Evolutionary conservation across 1,140 invertebrate genomes (phyloP).

Genomic region (Microplitis demolitor): DNA sequence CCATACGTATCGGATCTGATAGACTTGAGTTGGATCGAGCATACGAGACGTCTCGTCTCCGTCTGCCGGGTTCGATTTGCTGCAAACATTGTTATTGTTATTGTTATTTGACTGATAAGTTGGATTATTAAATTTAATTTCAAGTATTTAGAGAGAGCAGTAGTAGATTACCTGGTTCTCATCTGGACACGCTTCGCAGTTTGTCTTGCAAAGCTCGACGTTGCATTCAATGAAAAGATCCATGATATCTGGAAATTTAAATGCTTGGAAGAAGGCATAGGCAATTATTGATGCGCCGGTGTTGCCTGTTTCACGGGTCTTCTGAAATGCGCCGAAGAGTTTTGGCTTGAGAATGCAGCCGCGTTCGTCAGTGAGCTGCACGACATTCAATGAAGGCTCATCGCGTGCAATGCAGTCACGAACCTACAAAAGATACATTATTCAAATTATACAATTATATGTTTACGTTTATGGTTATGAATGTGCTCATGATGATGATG

Average conservation of each 20-base stretch:
- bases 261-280: conserved; percentile 82
- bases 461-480: not conserved
- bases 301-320: conserved; percentile 74
- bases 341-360: conserved; percentile 84
- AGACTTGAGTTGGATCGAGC: conserved; percentile 51
- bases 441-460: conserved; percentile 5
- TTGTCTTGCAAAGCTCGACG: conserved; percentile 81
- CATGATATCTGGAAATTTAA: conserved; percentile 89
- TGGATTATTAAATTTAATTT: too few species aligned
- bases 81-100: conserved; percentile 26
- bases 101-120: too few species aligned
- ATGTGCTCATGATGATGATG: not conserved
- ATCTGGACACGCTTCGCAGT: conserved; percentile 76
- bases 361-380: conserved; percentile 75
- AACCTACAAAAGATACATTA: conserved; percentile 53
- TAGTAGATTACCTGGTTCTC: conserved; percentile 61
- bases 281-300: conserved; percentile 78
- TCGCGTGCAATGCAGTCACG: conserved; percentile 80
- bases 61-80: conserved; percentile 67
- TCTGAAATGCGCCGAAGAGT: conserved; percentile 81
- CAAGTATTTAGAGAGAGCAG: too few species aligned
- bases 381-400: conserved; percentile 66
- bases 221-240: conserved; percentile 85
- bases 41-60: conserved; percentile 62
- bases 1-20: conserved; percentile 65